Conservation (phyloP, 30 jellyfish, hydroid and myxozoan species). For the Euphysa ruthae region DNA sequence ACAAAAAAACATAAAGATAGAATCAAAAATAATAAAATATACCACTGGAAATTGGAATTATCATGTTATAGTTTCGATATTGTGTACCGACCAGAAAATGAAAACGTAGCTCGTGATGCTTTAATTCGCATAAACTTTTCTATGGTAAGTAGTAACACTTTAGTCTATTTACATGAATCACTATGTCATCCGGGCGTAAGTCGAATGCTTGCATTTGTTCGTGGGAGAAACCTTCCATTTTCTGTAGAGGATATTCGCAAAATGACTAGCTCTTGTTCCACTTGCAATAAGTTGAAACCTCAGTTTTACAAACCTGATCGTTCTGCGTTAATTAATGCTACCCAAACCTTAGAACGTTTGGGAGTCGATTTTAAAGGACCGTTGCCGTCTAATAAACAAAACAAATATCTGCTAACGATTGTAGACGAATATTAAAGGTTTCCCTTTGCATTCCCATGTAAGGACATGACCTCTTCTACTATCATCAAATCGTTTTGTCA, state of each 20-base stretch:
- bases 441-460: constrained; percentile 49
- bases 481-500: too few relatives aligned
- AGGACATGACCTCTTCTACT: constrained; percentile 33
- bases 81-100: constrained; percentile 61
- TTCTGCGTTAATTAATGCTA: background rate
- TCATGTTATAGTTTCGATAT: constrained; percentile 58
- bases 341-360: constrained; percentile 26
- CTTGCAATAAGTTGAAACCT: constrained; percentile 4
- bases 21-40: constrained; percentile 63
- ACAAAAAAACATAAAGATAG: too few relatives aligned
- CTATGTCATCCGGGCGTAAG: constrained; percentile 84
- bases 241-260: constrained; percentile 3
- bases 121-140: constrained; percentile 41
- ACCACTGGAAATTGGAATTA: constrained; percentile 63
- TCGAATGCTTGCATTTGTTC: constrained; percentile 27
- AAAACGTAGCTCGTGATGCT: constrained; percentile 53
- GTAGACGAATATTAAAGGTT: constrained; percentile 57
- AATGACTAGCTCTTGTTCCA: background rate
- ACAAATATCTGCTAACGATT: constrained; percentile 36
- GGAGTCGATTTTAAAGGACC: constrained; percentile 56
- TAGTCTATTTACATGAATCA: constrained; percentile 18
- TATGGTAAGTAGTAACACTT: constrained; percentile 6
- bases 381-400: constrained; percentile 21
- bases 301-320: background rate
- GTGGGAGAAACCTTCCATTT: constrained; percentile 8